Conservation (phyloP, 2,113 vertebrate species). For the Gorsachius goisagi region DNA sequence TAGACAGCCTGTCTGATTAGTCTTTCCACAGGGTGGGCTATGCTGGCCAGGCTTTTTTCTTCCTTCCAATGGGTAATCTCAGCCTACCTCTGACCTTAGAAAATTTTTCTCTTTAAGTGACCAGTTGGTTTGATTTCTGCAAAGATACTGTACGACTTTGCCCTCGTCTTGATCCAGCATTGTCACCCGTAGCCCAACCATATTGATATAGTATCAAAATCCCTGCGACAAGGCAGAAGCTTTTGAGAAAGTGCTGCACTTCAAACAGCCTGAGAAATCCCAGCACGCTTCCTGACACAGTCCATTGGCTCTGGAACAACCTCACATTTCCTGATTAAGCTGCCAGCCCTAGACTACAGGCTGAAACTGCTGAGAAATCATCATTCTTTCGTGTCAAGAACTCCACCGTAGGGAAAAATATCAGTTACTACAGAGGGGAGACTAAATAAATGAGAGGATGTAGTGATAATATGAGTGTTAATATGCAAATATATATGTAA, state of each 20-base stretch:
- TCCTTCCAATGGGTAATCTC: background rate
- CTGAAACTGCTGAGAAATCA: background rate
- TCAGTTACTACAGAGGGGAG: background rate
- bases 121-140: background rate
- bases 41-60: background rate
- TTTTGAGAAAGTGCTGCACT: background rate
- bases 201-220: background rate
- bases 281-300: rapidly evolving
- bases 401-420: background rate
- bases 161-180: background rate
- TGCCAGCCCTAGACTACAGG: background rate
- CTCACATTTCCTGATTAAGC: background rate
- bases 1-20: background rate
- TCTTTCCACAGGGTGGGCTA: background rate
- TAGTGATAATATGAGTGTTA: background rate
- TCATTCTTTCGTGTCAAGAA: background rate
- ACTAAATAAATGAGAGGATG: background rate
- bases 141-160: background rate
- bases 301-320: background rate
- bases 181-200: background rate
- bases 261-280: background rate
- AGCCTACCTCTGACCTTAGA: background rate
- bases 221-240: background rate
- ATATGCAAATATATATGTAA: background rate
- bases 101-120: background rate